Evolutionary conservation across 2,113 vertebrate genomes (phyloP).

Genomic region (Meriones unguiculatus): DNA sequence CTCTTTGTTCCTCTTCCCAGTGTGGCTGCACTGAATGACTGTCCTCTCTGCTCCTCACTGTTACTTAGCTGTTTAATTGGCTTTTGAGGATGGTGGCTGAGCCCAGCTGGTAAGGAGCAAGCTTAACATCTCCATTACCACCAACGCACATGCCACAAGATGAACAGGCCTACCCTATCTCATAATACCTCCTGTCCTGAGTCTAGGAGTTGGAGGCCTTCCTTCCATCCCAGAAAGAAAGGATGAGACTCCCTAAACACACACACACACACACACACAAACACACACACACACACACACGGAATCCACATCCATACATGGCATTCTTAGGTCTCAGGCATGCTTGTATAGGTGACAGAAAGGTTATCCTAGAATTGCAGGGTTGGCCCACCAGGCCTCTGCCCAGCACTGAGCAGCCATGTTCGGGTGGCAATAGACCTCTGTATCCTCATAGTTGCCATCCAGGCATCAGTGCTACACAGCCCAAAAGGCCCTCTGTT

Average conservation of each 20-base stretch:
- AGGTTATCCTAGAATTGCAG: not conserved
- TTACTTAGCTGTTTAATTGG: not conserved
- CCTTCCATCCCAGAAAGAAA: accelerated
- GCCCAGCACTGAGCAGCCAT: not conserved
- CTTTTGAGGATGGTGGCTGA: not conserved
- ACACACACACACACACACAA: not conserved
- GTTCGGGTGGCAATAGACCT: not conserved
- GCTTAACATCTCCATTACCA: not conserved
- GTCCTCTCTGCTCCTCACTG: not conserved
- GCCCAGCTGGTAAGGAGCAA: not conserved
- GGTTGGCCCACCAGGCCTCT: not conserved
- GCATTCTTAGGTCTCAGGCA: not conserved
- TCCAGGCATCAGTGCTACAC: not conserved
- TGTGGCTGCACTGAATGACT: not conserved
- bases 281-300: not conserved
- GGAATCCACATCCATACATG: not conserved
- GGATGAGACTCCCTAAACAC: not conserved
- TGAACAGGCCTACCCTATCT: accelerated
- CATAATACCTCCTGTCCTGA: accelerated
- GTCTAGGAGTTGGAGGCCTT: not conserved
- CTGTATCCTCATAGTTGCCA: not conserved
- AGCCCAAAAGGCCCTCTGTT: no score
- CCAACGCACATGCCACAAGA: accelerated
- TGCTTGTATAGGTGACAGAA: not conserved
- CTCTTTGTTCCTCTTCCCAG: not conserved